These are phyloP conservation scores for Eubucco bourcierii DNA, from an alignment of 2,113 vertebrate genomes.

Conservation along the genomic window DNA sequence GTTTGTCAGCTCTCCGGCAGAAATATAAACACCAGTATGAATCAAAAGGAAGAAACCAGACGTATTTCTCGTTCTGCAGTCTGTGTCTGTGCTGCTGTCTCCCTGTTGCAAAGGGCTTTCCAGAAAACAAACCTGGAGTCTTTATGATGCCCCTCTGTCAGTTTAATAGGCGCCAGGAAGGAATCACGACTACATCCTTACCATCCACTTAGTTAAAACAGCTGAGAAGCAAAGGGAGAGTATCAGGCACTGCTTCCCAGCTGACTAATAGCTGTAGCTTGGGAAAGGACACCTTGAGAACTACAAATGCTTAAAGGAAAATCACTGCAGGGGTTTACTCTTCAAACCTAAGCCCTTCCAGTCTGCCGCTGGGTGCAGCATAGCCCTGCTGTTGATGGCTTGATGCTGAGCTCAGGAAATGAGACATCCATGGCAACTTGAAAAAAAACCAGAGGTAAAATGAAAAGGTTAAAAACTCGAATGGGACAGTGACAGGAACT, in stretches of 20 bases:
- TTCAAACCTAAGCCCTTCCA: neutral
- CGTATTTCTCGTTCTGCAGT: neutral
- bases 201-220: neutral
- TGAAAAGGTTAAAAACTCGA: neutral
- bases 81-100: neutral
- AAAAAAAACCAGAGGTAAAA: neutral
- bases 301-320: neutral
- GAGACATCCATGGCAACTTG: neutral
- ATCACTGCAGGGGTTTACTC: neutral
- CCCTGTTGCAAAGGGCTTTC: neutral
- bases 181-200: neutral
- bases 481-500: neutral
- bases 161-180: neutral
- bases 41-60: neutral
- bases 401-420: rapidly evolving
- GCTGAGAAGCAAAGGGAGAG: neutral
- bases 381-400: neutral
- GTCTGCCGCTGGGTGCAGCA: neutral
- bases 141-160: neutral
- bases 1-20: neutral
- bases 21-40: neutral
- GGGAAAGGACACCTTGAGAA: neutral
- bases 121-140: neutral
- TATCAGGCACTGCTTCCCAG: neutral
- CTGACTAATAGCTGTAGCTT: neutral